phyloP scores from a whole-genome alignment of 2,113 vertebrate genomes.

The Pomatostomus ruficeps region DNA sequence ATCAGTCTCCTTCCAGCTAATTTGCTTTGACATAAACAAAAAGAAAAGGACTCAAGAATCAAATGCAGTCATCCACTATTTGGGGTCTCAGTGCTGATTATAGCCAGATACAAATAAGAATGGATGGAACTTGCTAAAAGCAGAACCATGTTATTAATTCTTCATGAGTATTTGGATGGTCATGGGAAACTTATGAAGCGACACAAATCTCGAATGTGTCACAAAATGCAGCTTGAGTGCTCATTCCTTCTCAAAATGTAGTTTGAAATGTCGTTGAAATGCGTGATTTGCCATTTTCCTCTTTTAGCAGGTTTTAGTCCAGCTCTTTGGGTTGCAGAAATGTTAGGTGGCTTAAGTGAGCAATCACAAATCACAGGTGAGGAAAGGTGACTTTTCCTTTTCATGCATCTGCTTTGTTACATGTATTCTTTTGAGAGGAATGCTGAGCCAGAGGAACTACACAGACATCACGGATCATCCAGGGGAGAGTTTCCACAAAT shows the following conservation, averaged over 20 bases:
- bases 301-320: neutral
- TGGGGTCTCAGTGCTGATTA: slow-evolving; percentile 38
- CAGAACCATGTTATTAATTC: slow-evolving; percentile 59
- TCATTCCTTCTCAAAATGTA: neutral
- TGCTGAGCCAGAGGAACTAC: neutral
- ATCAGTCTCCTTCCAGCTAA: slow-evolving; percentile 60
- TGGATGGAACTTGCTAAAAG: slow-evolving; percentile 54
- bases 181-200: slow-evolving; percentile 39
- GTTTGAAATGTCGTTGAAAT: neutral
- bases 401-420: neutral
- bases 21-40: slow-evolving; percentile 59
- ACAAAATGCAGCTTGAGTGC: neutral
- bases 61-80: slow-evolving; percentile 42
- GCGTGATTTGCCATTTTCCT: neutral
- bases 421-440: neutral
- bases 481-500: neutral
- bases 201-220: neutral
- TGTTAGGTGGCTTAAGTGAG: neutral
- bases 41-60: slow-evolving; percentile 43
- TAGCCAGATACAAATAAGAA: slow-evolving; percentile 57
- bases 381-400: neutral
- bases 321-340: neutral
- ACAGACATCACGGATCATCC: neutral
- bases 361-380: neutral
- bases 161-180: slow-evolving; percentile 54